Conservation (phyloP, 1,140 invertebrate species). For the Drosophila sp. region DNA sequence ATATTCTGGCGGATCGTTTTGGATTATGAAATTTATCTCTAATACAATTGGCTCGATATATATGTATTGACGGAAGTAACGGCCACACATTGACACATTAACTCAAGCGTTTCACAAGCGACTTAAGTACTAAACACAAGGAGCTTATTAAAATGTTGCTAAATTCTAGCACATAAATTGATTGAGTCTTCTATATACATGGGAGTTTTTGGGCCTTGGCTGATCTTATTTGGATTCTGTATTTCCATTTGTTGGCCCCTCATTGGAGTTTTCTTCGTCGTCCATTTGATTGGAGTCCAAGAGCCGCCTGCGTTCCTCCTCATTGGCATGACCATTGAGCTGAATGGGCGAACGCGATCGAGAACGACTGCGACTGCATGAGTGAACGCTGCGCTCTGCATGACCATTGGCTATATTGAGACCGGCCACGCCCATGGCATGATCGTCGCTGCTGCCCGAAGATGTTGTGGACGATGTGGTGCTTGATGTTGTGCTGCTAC, state of each 20-base stretch:
- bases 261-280: constrained; percentile 67
- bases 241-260: constrained; percentile 38
- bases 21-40: neutral
- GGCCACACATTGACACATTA: neutral
- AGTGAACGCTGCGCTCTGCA: constrained; percentile 47
- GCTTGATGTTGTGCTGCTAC: constrained; percentile 73
- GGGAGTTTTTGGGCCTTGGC: too few relatives aligned
- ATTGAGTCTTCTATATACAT: constrained; percentile 58
- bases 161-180: constrained; percentile 36
- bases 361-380: constrained; percentile 45
- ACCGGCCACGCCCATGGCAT: constrained; percentile 67
- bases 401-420: constrained; percentile 69
- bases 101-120: constrained; percentile 24
- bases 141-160: constrained; percentile 22
- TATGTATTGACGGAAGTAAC: neutral
- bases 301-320: constrained; percentile 55
- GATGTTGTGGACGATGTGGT: constrained; percentile 71
- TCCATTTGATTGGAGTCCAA: constrained; percentile 63
- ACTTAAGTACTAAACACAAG: constrained; percentile 44
- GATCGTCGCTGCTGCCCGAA: constrained; percentile 61
- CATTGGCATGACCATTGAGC: constrained; percentile 60
- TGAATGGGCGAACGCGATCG: constrained; percentile 52
- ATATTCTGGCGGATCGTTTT: neutral
- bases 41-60: constrained; percentile 8
- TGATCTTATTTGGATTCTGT: constrained; percentile 37